Base-by-base conservation (phyloP, 2,888 invertebrate species). In the Chouioia cunea region DNA sequence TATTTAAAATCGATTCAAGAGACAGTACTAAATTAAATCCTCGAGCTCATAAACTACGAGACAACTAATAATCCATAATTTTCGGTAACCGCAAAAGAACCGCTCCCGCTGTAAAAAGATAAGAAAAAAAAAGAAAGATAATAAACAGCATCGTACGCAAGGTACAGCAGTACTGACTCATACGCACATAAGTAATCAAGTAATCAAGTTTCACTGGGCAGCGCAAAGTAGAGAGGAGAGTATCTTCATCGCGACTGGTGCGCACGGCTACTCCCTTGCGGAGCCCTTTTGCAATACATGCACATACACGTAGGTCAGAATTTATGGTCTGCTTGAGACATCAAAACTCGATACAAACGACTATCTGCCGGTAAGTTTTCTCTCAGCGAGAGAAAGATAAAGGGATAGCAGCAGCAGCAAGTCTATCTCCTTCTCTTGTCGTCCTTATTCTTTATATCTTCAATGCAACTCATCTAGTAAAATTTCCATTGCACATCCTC, bases 401-500 rank as follows among this genome's bases (percentile, higher is more conserved):
- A 58, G 66, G 43, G 23, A 50, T 27, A 46, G 43, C 14, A n/a
- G 27, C 22, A 43, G 46, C 27, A 36, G 36, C 4, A 36, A 36
- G 48, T 43, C 43, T 12, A 10, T 12, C 36, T 18, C 57, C 57
- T 14, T 47, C 2, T 23, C 60, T 56, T n/a, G 66, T 58, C 54
- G 22, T 22, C 46, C 23, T 50, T 79, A 81, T 80, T 79, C 75
- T 74, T 27, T 20, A 48, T 79, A 81, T 80, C 80, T 75, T 74
- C 70, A 68, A 4, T 2, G 27, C n/a, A n/a, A 74, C 77, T 78
- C 78, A 81, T 81, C 81, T 81, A 82, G 82, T 82, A 82, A n/a
- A 81, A 83, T 83, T 82, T 82, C 79, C 82, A 83, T 82, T 36
- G 36, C 10, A 80, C 76, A 77, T 78, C 75, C 75, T 73, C 63